Evolutionary conservation across 1,140 invertebrate genomes (phyloP), one percentile per base, ranked within the genome.

Genomic region (Drosophila dunni): DNA sequence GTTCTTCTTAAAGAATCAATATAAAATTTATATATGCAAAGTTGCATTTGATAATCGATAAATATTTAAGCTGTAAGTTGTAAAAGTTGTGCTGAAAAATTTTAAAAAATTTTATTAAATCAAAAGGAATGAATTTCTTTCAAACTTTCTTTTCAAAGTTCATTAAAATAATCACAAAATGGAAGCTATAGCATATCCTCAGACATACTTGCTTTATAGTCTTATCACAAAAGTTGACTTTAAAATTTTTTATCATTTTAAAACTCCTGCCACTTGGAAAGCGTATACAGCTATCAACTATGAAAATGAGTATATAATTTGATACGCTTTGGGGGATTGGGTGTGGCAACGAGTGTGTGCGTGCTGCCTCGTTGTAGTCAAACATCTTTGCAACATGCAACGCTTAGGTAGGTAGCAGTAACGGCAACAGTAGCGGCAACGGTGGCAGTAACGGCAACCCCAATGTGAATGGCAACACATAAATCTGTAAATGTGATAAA

Each of bases 401-500:
- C 24, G 10, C 2, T 17, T 20, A 24, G 65, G 34, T 44, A 67
- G 33, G 45, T 64, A 80, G 64, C 72, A 65, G 81, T 62, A 56
- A 57, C 13, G 34, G 34, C 11, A 24, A 29, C 9, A 29, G 24
- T 17, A 33, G 13, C 6, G 65, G 34, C 34, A 67, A 48, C 29
- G 33, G 45, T 64, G 78, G 64, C 72, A 68, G 81, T 65, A 56
- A 57, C 13, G 34, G 34, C 36, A 24, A 50, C 9, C n/a, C 29
- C 50, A 44, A 53, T 48, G 46, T 29, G 48, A 79, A 77, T 70
- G 76, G 84, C 72, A 60, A 66, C 73, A 71, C 73, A 83, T 88
- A 88, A 88, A 89, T 88, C 77, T 79, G 73, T 70, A 83, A 88
- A 88, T 88, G 83, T 86, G 83, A 86, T 86, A 86, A 89, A 86